Conservation (phyloP, 2,797 vertebrate species). For the Kryptopterus vitreolus region DNA sequence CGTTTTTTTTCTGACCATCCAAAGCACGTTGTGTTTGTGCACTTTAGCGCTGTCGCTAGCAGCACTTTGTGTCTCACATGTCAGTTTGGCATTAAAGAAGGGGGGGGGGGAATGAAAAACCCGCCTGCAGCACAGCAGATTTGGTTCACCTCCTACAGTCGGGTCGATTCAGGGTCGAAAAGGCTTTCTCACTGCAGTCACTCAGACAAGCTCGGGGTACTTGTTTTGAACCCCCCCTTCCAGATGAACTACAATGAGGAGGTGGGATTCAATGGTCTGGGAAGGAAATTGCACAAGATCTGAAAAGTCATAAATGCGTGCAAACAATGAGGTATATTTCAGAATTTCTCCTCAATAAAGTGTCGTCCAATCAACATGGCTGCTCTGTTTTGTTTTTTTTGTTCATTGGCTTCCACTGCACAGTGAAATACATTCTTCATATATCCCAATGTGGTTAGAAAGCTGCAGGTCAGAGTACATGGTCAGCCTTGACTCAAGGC, state of each 20-base stretch:
- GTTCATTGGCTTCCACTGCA: too few species aligned
- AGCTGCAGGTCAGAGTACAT: too few species aligned
- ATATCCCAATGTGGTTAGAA: too few species aligned
- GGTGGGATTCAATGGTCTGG: not conserved
- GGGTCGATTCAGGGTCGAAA: not conserved
- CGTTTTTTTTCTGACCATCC: not conserved
- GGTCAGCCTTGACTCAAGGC: too few species aligned
- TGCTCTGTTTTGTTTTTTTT: not conserved
- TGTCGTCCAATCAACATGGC: not conserved
- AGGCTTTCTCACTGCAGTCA: not conserved
- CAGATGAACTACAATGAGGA: not conserved
- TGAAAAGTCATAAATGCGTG: not conserved
- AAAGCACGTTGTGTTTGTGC: not conserved
- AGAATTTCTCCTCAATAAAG: not conserved
- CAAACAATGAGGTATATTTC: not conserved
- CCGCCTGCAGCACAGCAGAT: not conserved
- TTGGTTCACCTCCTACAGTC: constrained; percentile 1
- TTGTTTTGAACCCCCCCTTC: not conserved
- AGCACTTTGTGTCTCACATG: not conserved
- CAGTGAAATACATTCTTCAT: too few species aligned
- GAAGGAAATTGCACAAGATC: not conserved
- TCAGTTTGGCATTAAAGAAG: not conserved
- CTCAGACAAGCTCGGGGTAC: too few species aligned
- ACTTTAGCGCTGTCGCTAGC: not conserved
- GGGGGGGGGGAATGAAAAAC: not conserved